Evolutionary conservation across 2,113 vertebrate genomes (phyloP).

Genomic region (Oncorhynchus mykiss): DNA sequence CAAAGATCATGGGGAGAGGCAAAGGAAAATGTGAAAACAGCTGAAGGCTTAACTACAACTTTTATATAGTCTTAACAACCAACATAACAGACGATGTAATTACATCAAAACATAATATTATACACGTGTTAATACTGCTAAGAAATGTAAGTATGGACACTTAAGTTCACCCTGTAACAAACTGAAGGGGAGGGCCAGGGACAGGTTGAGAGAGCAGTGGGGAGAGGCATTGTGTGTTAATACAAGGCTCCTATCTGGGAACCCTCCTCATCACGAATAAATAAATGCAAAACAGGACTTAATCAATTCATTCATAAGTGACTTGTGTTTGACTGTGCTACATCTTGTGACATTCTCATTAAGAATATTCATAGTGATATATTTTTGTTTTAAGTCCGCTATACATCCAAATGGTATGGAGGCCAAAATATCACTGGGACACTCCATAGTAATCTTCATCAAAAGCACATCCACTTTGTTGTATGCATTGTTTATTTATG

Average conservation of each 20-base stretch:
- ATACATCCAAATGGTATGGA: neutral
- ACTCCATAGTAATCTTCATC: conserved; percentile 12
- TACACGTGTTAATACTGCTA: no score
- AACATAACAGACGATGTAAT: no score
- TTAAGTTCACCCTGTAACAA: neutral
- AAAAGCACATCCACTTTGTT: conserved; percentile 34
- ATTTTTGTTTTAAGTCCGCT: neutral
- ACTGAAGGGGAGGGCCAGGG: neutral
- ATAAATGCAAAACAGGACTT: neutral
- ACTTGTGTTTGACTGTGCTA: neutral
- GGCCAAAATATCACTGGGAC: neutral
- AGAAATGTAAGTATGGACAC: no score
- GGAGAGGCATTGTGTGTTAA: no score
- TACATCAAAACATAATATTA: no score
- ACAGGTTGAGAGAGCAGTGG: no score
- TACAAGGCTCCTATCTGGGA: neutral
- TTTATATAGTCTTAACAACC: no score
- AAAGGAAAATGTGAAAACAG: no score
- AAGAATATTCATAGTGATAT: neutral
- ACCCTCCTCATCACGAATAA: neutral
- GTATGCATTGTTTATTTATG: conserved; percentile 15
- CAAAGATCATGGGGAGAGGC: no score
- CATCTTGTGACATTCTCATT: neutral
- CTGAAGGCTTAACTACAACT: no score
- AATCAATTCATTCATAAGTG: neutral